A percentile compares a stretch with the other conserved stretches of the same genome.
These are phyloP conservation scores for Philopedon plagiatum DNA, from an alignment of 2,888 invertebrate genomes.

Conservation along the genomic window DNA sequence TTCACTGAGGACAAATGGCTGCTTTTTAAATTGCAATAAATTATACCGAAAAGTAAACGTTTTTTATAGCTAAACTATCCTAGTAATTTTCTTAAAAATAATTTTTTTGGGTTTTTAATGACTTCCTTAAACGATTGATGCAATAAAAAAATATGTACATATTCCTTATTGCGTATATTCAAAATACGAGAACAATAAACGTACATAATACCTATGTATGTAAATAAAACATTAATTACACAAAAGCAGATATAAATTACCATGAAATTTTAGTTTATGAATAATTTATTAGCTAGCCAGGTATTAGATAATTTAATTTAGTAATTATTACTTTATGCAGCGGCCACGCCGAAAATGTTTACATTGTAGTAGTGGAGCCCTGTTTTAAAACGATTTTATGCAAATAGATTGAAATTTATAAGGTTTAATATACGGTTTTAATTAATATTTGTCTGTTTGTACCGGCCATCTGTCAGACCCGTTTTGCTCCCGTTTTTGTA, in stretches of 20 bases:
- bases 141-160: too few relatives aligned
- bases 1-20: too few relatives aligned
- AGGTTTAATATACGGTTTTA: slow-evolving; percentile 7
- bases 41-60: too few relatives aligned
- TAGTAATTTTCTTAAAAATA: too few relatives aligned
- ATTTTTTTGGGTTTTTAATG: too few relatives aligned
- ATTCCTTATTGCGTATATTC: not conserved
- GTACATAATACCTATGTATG: too few relatives aligned
- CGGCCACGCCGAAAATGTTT: slow-evolving; percentile 16
- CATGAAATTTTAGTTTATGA: slow-evolving; percentile 20
- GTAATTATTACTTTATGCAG: slow-evolving; percentile 22
- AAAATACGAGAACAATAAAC: slow-evolving; percentile 1
- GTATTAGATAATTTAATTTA: slow-evolving; percentile 32
- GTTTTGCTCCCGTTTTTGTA: slow-evolving; percentile 7
- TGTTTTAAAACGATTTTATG: slow-evolving; percentile 25
- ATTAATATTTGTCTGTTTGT: slow-evolving; percentile 15
- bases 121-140: too few relatives aligned
- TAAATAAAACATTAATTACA: slow-evolving; percentile 23
- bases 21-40: too few relatives aligned
- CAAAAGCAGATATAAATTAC: slow-evolving; percentile 21
- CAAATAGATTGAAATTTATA: slow-evolving; percentile 1
- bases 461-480: slow-evolving; percentile 1
- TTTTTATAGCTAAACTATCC: too few relatives aligned
- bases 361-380: not conserved
- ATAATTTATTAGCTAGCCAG: slow-evolving; percentile 17